Evolutionary conservation across 2,113 vertebrate species (phyloP), one percentile per base, ranked within the genome.

Genomic region (Salvelinus namaycush): DNA sequence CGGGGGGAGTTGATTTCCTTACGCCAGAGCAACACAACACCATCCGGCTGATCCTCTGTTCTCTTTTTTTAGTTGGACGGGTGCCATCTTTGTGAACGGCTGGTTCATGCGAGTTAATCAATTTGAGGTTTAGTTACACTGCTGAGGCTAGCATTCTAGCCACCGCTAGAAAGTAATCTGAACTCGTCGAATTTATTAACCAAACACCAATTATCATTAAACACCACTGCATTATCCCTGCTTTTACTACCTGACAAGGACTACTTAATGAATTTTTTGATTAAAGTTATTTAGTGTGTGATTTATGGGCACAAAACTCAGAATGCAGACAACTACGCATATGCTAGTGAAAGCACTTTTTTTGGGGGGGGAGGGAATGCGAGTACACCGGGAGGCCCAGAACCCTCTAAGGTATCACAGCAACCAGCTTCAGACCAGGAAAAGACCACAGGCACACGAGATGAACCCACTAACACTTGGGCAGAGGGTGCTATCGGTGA

Each of bases 81-180:
- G 92, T 97, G 97, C 97, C 97, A 98, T 99, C 97, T 98, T 99
- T 98, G 96, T 98, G 97, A 97, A 95, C 94, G 96, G 94, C 96
- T 96, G 96, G 95, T 98, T 98, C 96, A 97, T 96, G 97, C 96
- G 95, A 99, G 97, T 99, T 99, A 99, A 98, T 99, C 98, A 99
- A 98, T 99, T 97, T 98, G 97, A 98, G 98, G 97, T 98, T 99
- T 98, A 98, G 97, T 98, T 98, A 98, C 97, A 97, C 96, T 98
- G 97, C 98, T 97, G 97, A 99, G 96, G 95, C 95, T 97, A 96
- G 97, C 97, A 97, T 97, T 97, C 95, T 96, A 95, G 95, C 96
- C 95, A 96, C 95, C 95, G 96, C 96, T 96, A 94, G 94, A 97
- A 96, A 96, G 95, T 97, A 97, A 98, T 97, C 97, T 95, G 95